Conservation (phyloP, 2,797 vertebrate species). For the Streptopelia turtur region DNA sequence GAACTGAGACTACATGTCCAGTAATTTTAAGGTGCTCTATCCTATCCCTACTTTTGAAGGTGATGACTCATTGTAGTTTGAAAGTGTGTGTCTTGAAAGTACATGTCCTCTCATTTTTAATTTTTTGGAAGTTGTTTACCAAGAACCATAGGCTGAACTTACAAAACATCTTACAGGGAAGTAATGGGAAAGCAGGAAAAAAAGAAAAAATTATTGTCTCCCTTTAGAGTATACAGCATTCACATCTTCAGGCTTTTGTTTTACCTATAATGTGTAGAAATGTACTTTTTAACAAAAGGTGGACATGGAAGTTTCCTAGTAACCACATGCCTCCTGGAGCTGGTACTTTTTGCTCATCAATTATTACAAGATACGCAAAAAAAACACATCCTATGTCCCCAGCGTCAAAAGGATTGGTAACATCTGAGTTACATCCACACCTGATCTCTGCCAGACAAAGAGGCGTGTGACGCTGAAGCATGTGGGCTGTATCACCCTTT, state of each 20-base stretch:
- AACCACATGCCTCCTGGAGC: neutral
- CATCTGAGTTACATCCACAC: neutral
- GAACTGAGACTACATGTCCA: neutral
- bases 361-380: neutral
- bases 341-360: neutral
- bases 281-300: neutral
- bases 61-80: neutral
- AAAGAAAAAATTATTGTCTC: neutral
- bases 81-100: neutral
- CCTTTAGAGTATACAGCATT: neutral
- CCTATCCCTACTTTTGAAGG: neutral
- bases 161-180: neutral
- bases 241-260: neutral
- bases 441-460: neutral
- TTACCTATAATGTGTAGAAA: neutral
- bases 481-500: neutral
- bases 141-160: neutral
- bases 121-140: neutral
- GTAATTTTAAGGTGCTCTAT: neutral
- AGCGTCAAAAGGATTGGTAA: neutral
- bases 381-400: neutral
- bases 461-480: neutral
- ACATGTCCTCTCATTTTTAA: neutral
- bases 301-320: neutral
- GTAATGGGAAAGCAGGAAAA: neutral